These are phyloP conservation scores for Manis javanica DNA, from an alignment of 2,797 vertebrate genomes.

Conservation along the genomic window DNA sequence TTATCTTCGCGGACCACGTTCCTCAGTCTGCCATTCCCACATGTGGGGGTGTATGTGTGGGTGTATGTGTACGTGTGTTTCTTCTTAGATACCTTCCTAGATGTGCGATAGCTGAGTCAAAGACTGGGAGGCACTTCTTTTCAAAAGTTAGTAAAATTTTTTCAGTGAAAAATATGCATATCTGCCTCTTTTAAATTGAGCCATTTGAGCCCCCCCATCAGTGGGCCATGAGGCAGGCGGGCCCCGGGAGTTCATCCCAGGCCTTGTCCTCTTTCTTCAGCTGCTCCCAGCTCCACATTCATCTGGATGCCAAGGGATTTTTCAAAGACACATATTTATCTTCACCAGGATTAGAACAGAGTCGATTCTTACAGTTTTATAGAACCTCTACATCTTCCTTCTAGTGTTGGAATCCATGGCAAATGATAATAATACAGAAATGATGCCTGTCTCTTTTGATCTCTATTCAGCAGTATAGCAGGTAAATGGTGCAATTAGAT, in stretches of 20 bases:
- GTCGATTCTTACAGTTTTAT: slow-evolving; percentile 72
- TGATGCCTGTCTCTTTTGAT: slow-evolving; percentile 59
- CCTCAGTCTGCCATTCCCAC: neutral
- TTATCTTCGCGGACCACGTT: neutral
- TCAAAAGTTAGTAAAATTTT: slow-evolving; percentile 8
- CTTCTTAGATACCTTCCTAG: neutral
- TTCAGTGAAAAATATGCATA: neutral
- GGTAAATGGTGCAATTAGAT: slow-evolving; percentile 66
- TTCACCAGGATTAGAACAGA: slow-evolving; percentile 59
- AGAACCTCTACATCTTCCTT: slow-evolving; percentile 70
- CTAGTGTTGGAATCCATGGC: slow-evolving; percentile 54
- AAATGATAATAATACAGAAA: slow-evolving; percentile 78
- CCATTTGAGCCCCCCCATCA: neutral
- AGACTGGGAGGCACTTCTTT: neutral
- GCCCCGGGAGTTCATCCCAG: neutral
- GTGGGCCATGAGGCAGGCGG: neutral
- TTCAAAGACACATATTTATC: slow-evolving; percentile 57
- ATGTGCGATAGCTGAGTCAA: neutral
- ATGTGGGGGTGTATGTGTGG: fast-evolving
- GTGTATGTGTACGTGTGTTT: neutral
- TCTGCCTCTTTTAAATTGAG: neutral
- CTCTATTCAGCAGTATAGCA: slow-evolving; percentile 44
- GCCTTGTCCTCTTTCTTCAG: neutral
- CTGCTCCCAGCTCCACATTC: neutral
- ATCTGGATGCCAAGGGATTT: slow-evolving; percentile 25